Evolutionary conservation across 2,888 invertebrate genomes (phyloP).

Genomic region (Isotomurus palustris): DNA sequence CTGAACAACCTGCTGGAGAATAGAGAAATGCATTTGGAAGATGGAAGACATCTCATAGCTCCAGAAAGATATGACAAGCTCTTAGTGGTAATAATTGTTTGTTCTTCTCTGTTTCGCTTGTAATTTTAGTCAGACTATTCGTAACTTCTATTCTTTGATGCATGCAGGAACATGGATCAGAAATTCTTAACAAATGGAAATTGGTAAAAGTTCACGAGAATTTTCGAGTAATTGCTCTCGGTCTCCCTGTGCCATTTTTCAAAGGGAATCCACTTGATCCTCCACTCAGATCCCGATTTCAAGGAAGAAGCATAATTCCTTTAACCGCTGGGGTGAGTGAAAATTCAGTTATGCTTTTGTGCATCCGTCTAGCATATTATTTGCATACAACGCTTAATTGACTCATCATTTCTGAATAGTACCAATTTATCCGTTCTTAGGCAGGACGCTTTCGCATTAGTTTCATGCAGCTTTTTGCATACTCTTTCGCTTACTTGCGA

Average conservation of each 20-base stretch:
- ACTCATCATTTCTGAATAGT: too few relatives aligned
- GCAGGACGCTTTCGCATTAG: too few relatives aligned
- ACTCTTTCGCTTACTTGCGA: too few relatives aligned
- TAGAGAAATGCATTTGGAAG: slow-evolving; percentile 96
- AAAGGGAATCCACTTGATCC: slow-evolving; percentile 92
- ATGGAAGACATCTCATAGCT: slow-evolving; percentile 87
- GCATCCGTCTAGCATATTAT: too few relatives aligned
- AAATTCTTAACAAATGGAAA: slow-evolving; percentile 77
- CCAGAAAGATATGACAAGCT: slow-evolving; percentile 85
- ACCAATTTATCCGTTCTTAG: too few relatives aligned
- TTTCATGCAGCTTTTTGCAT: too few relatives aligned
- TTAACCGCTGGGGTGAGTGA: slow-evolving; percentile 31
- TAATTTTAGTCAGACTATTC: neutral
- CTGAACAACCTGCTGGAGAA: slow-evolving; percentile 94
- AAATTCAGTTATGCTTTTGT: too few relatives aligned
- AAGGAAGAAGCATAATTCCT: slow-evolving; percentile 54
- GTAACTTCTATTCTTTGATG: neutral
- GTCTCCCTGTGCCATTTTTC: slow-evolving; percentile 78
- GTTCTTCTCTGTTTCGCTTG: neutral
- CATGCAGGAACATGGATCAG: slow-evolving; percentile 67
- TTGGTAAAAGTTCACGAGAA: slow-evolving; percentile 87
- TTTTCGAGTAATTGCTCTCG: slow-evolving; percentile 89
- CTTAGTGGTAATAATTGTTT: slow-evolving; percentile 59
- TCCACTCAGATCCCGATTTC: slow-evolving; percentile 89
- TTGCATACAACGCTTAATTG: too few relatives aligned